Conservation (phyloP, 2,888 invertebrate genomes). For the Neria commutata region DNA sequence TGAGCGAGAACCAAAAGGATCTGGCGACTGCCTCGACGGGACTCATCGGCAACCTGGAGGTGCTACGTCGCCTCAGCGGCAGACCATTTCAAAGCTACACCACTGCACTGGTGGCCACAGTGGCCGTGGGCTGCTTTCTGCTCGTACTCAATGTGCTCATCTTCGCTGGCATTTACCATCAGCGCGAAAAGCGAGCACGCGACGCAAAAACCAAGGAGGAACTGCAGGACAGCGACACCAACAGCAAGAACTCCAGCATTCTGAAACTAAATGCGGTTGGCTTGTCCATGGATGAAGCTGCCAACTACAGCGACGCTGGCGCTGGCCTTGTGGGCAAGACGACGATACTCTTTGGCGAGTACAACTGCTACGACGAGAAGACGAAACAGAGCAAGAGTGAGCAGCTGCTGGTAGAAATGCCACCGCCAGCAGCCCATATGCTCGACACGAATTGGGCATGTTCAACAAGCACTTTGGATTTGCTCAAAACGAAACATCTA, state of each 20-base stretch:
- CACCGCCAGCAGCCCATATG: slow-evolving; percentile 58
- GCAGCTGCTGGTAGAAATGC: slow-evolving; percentile 69
- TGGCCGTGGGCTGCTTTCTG: slow-evolving; percentile 84
- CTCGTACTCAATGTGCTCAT: slow-evolving; percentile 82
- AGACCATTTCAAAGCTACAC: slow-evolving; percentile 89
- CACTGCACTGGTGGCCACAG: slow-evolving; percentile 85
- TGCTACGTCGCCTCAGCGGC: slow-evolving; percentile 74
- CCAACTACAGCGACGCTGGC: slow-evolving; percentile 39
- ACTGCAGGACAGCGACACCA: slow-evolving; percentile 64
- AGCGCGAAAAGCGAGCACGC: slow-evolving; percentile 71
- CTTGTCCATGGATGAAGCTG: slow-evolving; percentile 26
- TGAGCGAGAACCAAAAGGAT: slow-evolving; percentile 48
- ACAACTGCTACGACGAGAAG: slow-evolving; percentile 71
- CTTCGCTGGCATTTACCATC: slow-evolving; percentile 88
- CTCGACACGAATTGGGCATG: slow-evolving; percentile 44
- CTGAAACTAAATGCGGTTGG: slow-evolving; percentile 53
- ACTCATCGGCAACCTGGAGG: slow-evolving; percentile 68
- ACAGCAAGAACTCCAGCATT: slow-evolving; percentile 60
- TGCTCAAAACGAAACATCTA: slow-evolving; percentile 50
- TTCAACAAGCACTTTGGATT: slow-evolving; percentile 52
- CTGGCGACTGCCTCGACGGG: slow-evolving; percentile 56
- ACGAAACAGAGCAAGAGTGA: slow-evolving; percentile 63
- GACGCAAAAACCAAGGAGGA: slow-evolving; percentile 80
- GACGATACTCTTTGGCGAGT: slow-evolving; percentile 65
- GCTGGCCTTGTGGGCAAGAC: slow-evolving; percentile 43